phyloP scores from a whole-genome alignment of 2,888 invertebrate genomes.

The Cylloceria caligata region DNA sequence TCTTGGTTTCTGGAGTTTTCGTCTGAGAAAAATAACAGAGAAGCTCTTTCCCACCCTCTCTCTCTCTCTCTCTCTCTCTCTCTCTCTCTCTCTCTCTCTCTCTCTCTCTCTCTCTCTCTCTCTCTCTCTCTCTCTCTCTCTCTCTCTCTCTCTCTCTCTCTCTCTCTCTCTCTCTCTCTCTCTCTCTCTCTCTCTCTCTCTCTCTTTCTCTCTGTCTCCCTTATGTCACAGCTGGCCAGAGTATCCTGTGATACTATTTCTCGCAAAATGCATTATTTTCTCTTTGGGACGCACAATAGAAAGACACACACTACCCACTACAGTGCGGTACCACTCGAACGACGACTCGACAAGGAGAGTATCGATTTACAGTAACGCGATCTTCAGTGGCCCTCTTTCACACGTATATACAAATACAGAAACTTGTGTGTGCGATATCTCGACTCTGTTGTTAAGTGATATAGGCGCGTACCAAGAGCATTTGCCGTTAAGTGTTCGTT shows the following conservation, averaged over 20 bases:
- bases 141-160: too few relatives aligned
- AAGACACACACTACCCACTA: conserved; percentile 11
- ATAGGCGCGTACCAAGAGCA: conserved; percentile 75
- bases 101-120: too few relatives aligned
- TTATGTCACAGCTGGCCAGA: conserved; percentile 36
- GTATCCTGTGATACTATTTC: conserved; percentile 38
- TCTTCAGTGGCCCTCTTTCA: conserved; percentile 81
- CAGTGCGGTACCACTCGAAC: conserved; percentile 33
- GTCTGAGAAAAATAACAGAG: not conserved
- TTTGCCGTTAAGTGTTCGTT: conserved; percentile 82
- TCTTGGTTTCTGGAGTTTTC: not conserved
- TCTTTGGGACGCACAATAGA: conserved; percentile 50
- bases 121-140: too few relatives aligned
- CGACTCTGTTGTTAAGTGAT: conserved; percentile 77
- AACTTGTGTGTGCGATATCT: conserved; percentile 2
- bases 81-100: too few relatives aligned
- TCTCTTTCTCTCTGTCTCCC: too few relatives aligned
- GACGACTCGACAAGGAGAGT: conserved; percentile 74
- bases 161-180: too few relatives aligned
- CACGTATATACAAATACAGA: conserved; percentile 19
- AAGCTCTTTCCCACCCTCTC: not conserved
- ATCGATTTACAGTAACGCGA: conserved; percentile 84
- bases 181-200: too few relatives aligned
- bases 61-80: too few relatives aligned
- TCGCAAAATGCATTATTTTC: conserved; percentile 63